phyloP scores from a whole-genome alignment of 1,140 invertebrate species.

The Dendrolimus kikuchii region DNA sequence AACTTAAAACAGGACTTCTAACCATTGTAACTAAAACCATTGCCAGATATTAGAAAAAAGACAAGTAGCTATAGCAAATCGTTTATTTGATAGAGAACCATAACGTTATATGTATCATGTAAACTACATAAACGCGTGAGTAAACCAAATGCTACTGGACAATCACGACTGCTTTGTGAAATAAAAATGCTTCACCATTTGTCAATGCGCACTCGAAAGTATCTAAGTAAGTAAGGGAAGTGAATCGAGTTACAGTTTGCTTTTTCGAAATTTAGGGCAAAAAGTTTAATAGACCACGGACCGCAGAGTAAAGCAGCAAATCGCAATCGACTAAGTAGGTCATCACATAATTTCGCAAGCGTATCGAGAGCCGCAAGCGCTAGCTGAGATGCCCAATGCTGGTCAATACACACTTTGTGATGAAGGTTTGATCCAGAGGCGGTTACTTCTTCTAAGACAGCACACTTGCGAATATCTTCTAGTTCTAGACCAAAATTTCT shows the following conservation, averaged over 20 bases:
- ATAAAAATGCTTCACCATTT: neutral
- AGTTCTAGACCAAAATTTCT: too few species aligned
- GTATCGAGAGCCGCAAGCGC: slow-evolving; percentile 68
- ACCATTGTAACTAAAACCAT: too few species aligned
- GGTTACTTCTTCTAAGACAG: slow-evolving; percentile 1
- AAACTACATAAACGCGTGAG: neutral
- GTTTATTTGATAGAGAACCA: too few species aligned
- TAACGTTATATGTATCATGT: too few species aligned
- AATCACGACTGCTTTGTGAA: neutral
- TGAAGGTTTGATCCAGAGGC: slow-evolving; percentile 21
- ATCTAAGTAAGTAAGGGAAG: too few species aligned
- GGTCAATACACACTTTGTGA: slow-evolving; percentile 53
- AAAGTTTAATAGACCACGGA: slow-evolving; percentile 46
- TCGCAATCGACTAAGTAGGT: slow-evolving; percentile 68
- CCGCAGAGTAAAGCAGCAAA: slow-evolving; percentile 52
- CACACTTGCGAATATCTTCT: neutral
- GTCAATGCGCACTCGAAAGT: too few species aligned
- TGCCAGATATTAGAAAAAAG: too few species aligned
- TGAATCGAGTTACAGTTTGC: neutral
- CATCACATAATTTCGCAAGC: slow-evolving; percentile 70
- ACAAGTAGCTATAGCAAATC: too few species aligned
- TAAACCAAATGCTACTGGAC: neutral
- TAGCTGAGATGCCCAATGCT: slow-evolving; percentile 60
- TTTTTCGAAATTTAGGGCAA: slow-evolving; percentile 34
- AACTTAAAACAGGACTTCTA: neutral